Evolutionary conservation across 2,797 vertebrate species (phyloP).

Genomic region (Melanogrammus aeglefinus): DNA sequence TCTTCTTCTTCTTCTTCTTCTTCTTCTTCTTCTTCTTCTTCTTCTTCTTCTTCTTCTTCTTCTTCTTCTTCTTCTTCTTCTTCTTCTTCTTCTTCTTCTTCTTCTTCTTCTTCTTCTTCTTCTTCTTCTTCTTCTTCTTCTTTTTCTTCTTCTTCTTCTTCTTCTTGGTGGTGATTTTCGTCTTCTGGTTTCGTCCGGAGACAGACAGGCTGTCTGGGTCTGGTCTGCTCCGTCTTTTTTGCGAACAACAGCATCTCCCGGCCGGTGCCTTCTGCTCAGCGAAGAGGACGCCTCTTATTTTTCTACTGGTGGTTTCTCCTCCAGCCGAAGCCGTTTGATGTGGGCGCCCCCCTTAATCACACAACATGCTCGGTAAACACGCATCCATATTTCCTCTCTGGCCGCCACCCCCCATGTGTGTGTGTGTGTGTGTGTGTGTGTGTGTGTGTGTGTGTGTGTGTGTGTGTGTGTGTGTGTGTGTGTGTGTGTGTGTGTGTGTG

Average conservation of each 20-base stretch:
- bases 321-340: constrained; percentile 73
- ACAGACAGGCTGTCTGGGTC: constrained; percentile 61
- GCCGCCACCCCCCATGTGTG: background rate
- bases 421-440: background rate
- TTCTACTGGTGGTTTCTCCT: constrained; percentile 72
- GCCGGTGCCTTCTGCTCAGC: constrained; percentile 50
- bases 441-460: background rate
- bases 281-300: constrained; percentile 71
- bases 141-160: constrained; percentile 40
- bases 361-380: constrained; percentile 78
- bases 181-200: constrained; percentile 54
- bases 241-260: constrained; percentile 59
- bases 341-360: constrained; percentile 75
- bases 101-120: background rate
- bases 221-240: constrained; percentile 58
- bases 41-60: too few species aligned
- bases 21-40: too few species aligned
- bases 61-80: too few species aligned
- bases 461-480: background rate
- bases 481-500: background rate
- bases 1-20: constrained; percentile 1
- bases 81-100: too few species aligned
- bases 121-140: background rate
- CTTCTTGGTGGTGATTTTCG: constrained; percentile 46
- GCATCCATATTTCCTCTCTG: constrained; percentile 65